Percentiles rank a stretch among this genome's conserved stretches.
Conservation (phyloP, 2,797 vertebrate species). For the Aldrovandia affinis region DNA sequence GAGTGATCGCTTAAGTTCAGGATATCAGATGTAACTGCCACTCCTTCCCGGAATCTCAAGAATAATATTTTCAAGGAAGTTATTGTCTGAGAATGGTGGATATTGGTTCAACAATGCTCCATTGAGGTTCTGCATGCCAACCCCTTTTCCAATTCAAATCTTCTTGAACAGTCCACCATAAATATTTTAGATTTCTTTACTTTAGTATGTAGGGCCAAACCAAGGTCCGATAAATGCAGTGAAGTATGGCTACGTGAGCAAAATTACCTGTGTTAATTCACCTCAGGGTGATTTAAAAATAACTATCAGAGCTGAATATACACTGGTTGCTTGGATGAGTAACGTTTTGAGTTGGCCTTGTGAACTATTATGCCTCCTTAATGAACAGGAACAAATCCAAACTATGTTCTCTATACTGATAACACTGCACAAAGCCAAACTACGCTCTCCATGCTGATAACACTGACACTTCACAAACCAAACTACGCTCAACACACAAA, state of each 20-base stretch:
- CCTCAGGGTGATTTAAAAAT: neutral
- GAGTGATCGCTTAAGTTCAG: neutral
- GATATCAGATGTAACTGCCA: neutral
- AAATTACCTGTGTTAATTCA: neutral
- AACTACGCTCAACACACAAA: too few relatives aligned
- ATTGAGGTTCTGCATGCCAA: neutral
- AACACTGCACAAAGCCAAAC: too few relatives aligned
- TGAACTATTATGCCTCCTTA: neutral
- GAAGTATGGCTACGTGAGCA: neutral
- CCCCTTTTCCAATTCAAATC: neutral
- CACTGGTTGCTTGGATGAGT: neutral
- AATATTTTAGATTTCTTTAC: neutral
- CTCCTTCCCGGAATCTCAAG: neutral
- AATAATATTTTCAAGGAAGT: conserved; percentile 6
- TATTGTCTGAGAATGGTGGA: neutral
- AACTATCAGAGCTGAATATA: neutral
- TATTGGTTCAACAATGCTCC: too few relatives aligned
- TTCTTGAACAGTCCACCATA: neutral
- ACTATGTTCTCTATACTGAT: too few relatives aligned
- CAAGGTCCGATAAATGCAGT: neutral
- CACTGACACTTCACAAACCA: too few relatives aligned
- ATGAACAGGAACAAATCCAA: too few relatives aligned
- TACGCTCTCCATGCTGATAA: too few relatives aligned
- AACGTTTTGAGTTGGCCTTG: neutral
- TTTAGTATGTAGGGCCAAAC: neutral